Conservation (phyloP, 2,113 vertebrate species). For the Corythaeola cristata region DNA sequence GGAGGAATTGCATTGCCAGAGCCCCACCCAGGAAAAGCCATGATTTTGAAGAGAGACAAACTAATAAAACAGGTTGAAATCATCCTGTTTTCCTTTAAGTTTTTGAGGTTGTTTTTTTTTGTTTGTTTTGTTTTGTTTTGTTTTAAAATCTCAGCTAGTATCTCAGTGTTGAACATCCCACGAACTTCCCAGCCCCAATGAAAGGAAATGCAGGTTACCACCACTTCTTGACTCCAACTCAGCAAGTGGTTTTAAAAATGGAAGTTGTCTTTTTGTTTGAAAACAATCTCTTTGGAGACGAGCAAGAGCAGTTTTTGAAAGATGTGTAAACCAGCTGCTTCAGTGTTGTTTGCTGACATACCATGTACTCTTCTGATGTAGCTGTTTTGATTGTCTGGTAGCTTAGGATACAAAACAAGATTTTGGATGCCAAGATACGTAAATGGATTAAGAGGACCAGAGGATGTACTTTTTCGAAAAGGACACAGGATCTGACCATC, state of each 20-base stretch:
- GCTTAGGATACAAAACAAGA: conserved; percentile 51
- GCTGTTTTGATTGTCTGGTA: conserved; percentile 24
- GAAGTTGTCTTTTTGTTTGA: not conserved
- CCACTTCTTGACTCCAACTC: not conserved
- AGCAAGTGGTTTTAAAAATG: not conserved
- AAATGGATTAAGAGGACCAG: conserved; percentile 8
- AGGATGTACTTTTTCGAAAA: not conserved
- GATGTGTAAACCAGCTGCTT: not conserved
- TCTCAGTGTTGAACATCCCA: not conserved
- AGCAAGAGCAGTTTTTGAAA: not conserved
- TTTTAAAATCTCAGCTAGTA: not conserved
- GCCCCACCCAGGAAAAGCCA: not conserved
- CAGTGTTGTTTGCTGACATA: not conserved
- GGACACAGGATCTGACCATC: not conserved
- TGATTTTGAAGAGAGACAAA: not conserved
- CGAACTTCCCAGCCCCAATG: not conserved
- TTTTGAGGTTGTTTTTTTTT: not conserved
- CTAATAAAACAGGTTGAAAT: not conserved
- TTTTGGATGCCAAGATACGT: not conserved
- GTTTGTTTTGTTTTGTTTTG: no score
- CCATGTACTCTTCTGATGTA: not conserved
- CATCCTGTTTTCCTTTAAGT: not conserved
- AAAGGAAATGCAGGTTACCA: not conserved
- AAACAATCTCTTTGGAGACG: not conserved
- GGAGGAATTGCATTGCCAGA: not conserved